Percentiles rank a stretch among this genome's conserved stretches.
These are phyloP conservation scores for Meiosimyza platycephala DNA, from an alignment of 2,888 invertebrate species.

Conservation along the genomic window DNA sequence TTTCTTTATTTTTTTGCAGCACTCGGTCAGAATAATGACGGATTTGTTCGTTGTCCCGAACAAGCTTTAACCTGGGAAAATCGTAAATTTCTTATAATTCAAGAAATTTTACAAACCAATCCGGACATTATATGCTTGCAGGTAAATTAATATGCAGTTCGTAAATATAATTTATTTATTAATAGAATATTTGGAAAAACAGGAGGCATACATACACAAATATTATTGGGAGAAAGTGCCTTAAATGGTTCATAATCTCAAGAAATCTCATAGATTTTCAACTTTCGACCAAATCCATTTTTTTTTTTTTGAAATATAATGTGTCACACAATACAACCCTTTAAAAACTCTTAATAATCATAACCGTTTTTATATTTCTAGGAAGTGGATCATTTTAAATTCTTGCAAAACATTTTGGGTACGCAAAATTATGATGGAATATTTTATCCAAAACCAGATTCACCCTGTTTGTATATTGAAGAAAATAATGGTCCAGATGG, in stretches of 20 bases:
- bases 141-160: slow-evolving; percentile 62
- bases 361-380: slow-evolving; percentile 54
- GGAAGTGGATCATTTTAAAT: slow-evolving; percentile 83
- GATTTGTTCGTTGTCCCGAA: slow-evolving; percentile 77
- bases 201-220: background rate
- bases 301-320: too few relatives aligned
- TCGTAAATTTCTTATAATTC: slow-evolving; percentile 75
- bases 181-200: background rate
- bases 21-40: slow-evolving; percentile 77
- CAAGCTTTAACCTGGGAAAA: slow-evolving; percentile 78
- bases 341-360: slow-evolving; percentile 32
- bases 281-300: too few relatives aligned
- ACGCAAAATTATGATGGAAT: slow-evolving; percentile 76
- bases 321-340: background rate
- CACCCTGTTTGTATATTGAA: slow-evolving; percentile 78
- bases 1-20: slow-evolving; percentile 68
- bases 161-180: background rate
- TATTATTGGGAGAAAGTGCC: too few relatives aligned
- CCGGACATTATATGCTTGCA: slow-evolving; percentile 81
- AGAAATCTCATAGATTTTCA: too few relatives aligned
- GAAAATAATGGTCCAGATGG: slow-evolving; percentile 83
- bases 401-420: slow-evolving; percentile 72
- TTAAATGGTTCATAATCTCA: too few relatives aligned
- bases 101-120: slow-evolving; percentile 76
- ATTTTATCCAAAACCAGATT: slow-evolving; percentile 82